These are phyloP conservation scores for Diglossa cyanea DNA, from an alignment of 2,797 vertebrate genomes.

Conservation along the genomic window DNA sequence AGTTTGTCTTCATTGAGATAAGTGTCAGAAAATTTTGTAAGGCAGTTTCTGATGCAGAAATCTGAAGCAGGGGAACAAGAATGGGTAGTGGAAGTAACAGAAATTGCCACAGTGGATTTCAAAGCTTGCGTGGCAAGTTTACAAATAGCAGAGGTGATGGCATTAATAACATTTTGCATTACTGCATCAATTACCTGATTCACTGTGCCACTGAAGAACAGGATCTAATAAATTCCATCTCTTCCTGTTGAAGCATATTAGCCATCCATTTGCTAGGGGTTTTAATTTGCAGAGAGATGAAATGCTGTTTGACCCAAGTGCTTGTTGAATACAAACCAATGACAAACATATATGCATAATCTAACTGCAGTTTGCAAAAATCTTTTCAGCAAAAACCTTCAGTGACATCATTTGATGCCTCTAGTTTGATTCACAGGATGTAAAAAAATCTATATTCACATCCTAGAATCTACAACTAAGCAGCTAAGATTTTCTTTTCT, in stretches of 20 bases:
- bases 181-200: slow-evolving; percentile 59
- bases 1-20: background rate
- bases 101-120: slow-evolving; percentile 21
- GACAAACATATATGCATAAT: background rate
- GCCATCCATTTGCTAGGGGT: slow-evolving; percentile 50
- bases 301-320: slow-evolving; percentile 48
- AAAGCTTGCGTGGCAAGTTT: slow-evolving; percentile 9
- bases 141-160: slow-evolving; percentile 20
- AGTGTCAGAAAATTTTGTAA: background rate
- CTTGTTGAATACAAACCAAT: slow-evolving; percentile 36
- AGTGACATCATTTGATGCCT: rapidly evolving
- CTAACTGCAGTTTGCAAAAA: background rate
- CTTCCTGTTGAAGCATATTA: slow-evolving; percentile 67
- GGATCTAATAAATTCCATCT: slow-evolving; percentile 64
- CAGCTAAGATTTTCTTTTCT: background rate
- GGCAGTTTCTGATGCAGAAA: background rate
- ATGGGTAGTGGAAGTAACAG: background rate
- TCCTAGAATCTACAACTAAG: background rate
- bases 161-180: slow-evolving; percentile 58
- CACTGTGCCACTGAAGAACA: background rate
- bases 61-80: background rate
- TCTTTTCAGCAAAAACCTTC: background rate
- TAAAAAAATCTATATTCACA: background rate
- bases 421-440: background rate
- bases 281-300: slow-evolving; percentile 65